Evolutionary conservation across 2,797 vertebrate genomes (phyloP).

Genomic region (Simalia tracyae): DNA sequence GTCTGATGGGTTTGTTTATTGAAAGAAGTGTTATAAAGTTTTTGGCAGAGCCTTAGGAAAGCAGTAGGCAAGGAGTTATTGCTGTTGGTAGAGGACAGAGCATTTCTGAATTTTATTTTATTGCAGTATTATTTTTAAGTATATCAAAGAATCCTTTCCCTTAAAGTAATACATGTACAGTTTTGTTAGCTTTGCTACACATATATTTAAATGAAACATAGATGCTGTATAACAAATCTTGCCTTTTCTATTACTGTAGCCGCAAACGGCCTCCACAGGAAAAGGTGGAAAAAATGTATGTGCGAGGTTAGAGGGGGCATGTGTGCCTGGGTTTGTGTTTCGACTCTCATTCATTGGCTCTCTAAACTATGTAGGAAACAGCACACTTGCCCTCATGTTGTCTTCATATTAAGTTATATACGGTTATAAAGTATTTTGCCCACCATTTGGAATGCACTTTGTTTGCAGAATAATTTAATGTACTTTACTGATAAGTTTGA

Average conservation of each 20-base stretch:
- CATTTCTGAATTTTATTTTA: background rate
- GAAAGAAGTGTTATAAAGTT: background rate
- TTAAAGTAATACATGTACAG: background rate
- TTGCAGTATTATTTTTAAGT: background rate
- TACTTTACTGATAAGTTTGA: accelerated
- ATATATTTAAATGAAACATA: background rate
- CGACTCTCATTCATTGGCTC: too few species aligned
- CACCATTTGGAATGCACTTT: background rate
- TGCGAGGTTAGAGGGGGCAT: too few species aligned
- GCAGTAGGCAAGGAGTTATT: background rate
- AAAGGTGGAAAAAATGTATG: background rate
- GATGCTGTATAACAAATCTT: background rate
- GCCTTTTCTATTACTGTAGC: background rate
- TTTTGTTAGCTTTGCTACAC: background rate
- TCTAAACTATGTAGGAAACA: background rate
- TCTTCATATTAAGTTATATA: background rate
- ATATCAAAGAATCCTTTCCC: background rate
- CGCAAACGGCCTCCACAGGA: background rate
- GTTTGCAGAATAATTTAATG: background rate
- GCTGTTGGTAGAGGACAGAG: background rate
- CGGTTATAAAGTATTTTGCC: background rate
- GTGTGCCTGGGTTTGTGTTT: too few species aligned
- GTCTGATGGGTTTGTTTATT: background rate
- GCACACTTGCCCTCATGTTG: background rate
- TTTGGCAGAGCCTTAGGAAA: background rate